These are phyloP conservation scores for Urocynchramus pylzowi DNA, from an alignment of 2,113 vertebrate species.

Conservation along the genomic window DNA sequence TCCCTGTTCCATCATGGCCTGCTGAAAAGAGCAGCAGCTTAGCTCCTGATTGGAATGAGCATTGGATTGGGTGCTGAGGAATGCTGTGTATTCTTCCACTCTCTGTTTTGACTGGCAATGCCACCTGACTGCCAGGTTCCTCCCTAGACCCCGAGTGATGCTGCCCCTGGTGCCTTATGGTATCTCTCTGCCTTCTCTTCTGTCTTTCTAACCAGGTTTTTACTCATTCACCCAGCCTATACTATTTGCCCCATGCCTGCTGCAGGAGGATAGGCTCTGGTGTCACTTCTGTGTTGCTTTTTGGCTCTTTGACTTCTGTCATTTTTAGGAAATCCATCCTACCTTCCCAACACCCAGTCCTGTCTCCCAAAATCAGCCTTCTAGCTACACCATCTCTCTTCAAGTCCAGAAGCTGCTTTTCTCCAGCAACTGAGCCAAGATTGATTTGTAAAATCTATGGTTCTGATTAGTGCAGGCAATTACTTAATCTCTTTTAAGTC, in stretches of 20 bases:
- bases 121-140: background rate
- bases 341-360: background rate
- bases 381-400: background rate
- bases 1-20: background rate
- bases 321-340: background rate
- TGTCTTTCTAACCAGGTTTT: background rate
- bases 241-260: background rate
- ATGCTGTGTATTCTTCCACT: background rate
- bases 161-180: background rate
- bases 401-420: background rate
- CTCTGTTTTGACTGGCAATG: background rate
- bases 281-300: background rate
- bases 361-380: background rate
- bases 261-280: background rate
- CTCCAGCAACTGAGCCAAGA: background rate
- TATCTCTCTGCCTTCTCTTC: background rate
- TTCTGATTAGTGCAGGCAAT: background rate
- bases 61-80: background rate
- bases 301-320: background rate
- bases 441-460: background rate
- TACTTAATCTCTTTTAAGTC: background rate
- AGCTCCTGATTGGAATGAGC: background rate
- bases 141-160: accelerated
- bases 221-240: background rate
- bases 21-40: background rate